Conservation (phyloP, 2,888 invertebrate species). For the Acrobeloides nanus region DNA sequence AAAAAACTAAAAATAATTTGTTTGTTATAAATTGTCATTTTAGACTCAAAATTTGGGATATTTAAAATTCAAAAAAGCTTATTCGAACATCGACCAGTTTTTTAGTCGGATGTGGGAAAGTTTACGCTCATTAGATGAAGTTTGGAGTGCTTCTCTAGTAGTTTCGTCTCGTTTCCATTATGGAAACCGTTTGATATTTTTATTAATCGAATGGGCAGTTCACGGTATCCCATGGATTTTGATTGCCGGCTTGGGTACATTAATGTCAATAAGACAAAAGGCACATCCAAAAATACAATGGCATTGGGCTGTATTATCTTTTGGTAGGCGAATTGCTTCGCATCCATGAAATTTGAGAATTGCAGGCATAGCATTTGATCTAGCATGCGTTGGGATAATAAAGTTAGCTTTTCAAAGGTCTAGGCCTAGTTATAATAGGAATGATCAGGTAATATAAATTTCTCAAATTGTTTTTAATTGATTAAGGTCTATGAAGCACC, state of each 20-base stretch:
- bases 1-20: too few relatives aligned
- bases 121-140: too few relatives aligned
- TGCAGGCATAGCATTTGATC: constrained; percentile 39
- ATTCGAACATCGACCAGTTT: too few relatives aligned
- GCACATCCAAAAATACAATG: constrained; percentile 17
- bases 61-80: too few relatives aligned
- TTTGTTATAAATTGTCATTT: too few relatives aligned
- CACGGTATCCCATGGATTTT: constrained; percentile 37
- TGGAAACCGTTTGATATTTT: constrained; percentile 16
- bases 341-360: constrained; percentile 2
- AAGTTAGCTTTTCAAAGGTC: constrained; percentile 36
- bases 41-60: too few relatives aligned
- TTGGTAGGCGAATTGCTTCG: constrained; percentile 20
- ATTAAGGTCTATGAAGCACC: constrained; percentile 37
- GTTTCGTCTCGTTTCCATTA: background rate
- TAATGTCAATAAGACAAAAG: background rate
- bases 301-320: constrained; percentile 24
- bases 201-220: constrained; percentile 28
- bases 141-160: too few relatives aligned
- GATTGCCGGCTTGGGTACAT: constrained; percentile 5
- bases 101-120: too few relatives aligned
- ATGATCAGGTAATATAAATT: constrained; percentile 30
- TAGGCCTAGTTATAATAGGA: constrained; percentile 34
- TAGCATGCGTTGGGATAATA: constrained; percentile 33
- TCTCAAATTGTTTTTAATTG: background rate